phyloP scores from a whole-genome alignment of 2,113 vertebrate genomes.

The Podarcis cretensis region DNA sequence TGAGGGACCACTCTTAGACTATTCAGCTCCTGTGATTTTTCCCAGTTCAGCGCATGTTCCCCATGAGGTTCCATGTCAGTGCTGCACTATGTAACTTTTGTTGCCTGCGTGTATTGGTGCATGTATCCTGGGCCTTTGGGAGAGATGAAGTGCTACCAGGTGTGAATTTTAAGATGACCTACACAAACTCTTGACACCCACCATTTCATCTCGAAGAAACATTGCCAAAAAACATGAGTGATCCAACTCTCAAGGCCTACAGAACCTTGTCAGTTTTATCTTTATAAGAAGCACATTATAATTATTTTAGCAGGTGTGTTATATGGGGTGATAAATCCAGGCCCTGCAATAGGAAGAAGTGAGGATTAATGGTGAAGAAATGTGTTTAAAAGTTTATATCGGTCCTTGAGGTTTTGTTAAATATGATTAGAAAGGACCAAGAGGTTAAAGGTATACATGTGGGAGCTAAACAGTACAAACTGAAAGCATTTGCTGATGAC shows the following conservation, averaged over 20 bases:
- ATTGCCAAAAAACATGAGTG: not conserved
- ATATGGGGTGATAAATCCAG: not conserved
- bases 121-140: not conserved
- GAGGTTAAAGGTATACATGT: too few species aligned
- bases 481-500: too few species aligned
- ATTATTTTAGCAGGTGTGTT: not conserved
- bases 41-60: too few species aligned
- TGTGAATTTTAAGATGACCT: not conserved
- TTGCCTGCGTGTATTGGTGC: not conserved
- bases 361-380: not conserved
- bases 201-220: not conserved
- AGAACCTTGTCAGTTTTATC: not conserved
- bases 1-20: too few species aligned
- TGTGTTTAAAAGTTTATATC: too few species aligned
- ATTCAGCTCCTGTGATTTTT: too few species aligned
- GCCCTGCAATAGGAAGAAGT: not conserved
- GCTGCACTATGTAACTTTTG: too few species aligned
- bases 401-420: too few species aligned
- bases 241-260: not conserved
- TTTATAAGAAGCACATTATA: not conserved
- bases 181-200: not conserved
- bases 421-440: too few species aligned
- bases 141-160: not conserved
- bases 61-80: too few species aligned
- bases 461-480: too few species aligned